Percentiles rank a stretch among this genome's conserved stretches.
Evolutionary conservation across 2,797 vertebrate species (phyloP).

Genomic region (Gobio occitaniae): DNA sequence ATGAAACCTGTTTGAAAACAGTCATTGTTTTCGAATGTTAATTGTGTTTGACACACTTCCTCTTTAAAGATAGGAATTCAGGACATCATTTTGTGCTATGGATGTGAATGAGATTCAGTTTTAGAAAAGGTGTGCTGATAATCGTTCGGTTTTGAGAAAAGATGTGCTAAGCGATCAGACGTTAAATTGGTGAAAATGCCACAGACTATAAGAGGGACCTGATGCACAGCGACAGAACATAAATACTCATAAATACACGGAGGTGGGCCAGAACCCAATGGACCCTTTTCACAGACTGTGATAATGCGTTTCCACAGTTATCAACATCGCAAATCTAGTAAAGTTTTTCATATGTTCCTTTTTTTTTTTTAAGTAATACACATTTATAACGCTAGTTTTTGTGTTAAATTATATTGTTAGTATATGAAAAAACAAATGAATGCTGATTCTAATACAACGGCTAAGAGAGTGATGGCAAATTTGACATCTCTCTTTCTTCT

Average conservation of each 20-base stretch:
- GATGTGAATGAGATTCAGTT: background rate
- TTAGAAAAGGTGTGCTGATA: too few species aligned
- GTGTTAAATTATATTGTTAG: background rate
- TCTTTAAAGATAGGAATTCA: background rate
- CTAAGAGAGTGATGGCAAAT: too few species aligned
- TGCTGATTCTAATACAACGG: too few species aligned
- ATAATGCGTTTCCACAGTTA: too few species aligned
- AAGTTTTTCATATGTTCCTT: background rate
- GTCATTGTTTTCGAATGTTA: background rate
- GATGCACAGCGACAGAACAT: too few species aligned
- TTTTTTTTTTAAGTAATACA: background rate
- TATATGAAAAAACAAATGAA: background rate
- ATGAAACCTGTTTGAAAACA: slow-evolving; percentile 1
- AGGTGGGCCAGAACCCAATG: background rate
- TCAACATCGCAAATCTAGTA: too few species aligned
- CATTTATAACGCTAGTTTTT: background rate
- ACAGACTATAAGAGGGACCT: too few species aligned
- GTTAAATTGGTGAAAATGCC: too few species aligned
- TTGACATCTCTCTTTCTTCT: background rate
- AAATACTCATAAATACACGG: too few species aligned
- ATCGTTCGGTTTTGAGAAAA: too few species aligned
- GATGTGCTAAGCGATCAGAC: too few species aligned
- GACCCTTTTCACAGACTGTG: background rate
- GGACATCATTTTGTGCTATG: background rate
- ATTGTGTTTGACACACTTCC: background rate